A percentile compares a stretch with the other conserved stretches of the same genome.
phyloP scores from a whole-genome alignment of 2,113 vertebrate genomes.

The Rhodinocichla rosea region DNA sequence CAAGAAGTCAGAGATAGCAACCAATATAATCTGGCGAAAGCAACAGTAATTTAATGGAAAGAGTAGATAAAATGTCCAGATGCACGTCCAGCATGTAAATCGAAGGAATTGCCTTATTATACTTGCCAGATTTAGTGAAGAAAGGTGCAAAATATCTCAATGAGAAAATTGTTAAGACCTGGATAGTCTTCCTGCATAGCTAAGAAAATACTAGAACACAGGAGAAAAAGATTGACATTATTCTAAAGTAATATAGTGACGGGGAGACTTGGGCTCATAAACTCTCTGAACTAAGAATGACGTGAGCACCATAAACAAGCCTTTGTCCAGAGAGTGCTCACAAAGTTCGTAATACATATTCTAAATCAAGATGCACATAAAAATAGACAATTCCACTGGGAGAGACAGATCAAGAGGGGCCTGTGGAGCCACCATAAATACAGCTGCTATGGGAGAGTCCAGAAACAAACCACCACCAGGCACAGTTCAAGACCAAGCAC shows the following conservation, averaged over 20 bases:
- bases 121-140: slow-evolving; percentile 15
- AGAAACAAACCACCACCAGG: background rate
- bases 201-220: slow-evolving; percentile 8
- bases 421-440: slow-evolving; percentile 17
- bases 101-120: background rate
- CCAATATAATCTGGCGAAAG: slow-evolving; percentile 60
- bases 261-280: slow-evolving; percentile 17
- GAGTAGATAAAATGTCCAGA: slow-evolving; percentile 49
- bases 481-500: slow-evolving; percentile 11
- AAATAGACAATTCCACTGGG: slow-evolving; percentile 35
- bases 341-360: background rate
- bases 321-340: slow-evolving; percentile 10
- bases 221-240: background rate
- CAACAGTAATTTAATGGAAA: slow-evolving; percentile 51
- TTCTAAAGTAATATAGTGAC: slow-evolving; percentile 24
- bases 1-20: slow-evolving; percentile 46
- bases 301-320: slow-evolving; percentile 43
- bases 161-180: slow-evolving; percentile 14
- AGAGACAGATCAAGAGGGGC: slow-evolving; percentile 3
- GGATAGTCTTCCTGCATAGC: background rate
- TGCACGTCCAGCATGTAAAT: slow-evolving; percentile 61
- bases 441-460: background rate
- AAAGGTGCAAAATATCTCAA: slow-evolving; percentile 26
- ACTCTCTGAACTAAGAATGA: slow-evolving; percentile 44
- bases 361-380: slow-evolving; percentile 58